A percentile compares a stretch with the other conserved stretches of the same genome.
phyloP scores from a whole-genome alignment of 2,797 vertebrate species.

The Rhinoraja longicauda region DNA sequence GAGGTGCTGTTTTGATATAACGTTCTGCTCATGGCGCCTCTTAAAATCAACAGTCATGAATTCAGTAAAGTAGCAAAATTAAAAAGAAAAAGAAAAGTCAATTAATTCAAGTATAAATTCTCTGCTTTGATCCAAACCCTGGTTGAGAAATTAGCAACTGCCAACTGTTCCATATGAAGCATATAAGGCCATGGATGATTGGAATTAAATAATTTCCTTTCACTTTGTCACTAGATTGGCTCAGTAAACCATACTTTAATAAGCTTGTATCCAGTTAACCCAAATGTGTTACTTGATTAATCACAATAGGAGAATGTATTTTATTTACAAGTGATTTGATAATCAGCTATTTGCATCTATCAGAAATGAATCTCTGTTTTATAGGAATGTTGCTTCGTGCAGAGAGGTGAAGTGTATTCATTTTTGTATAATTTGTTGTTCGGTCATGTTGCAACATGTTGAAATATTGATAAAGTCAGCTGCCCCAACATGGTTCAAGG shows the following conservation, averaged over 20 bases:
- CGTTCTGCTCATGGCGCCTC: not conserved
- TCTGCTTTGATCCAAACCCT: not conserved
- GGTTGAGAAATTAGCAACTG: not conserved
- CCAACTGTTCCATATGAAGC: not conserved
- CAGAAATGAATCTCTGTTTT: not conserved
- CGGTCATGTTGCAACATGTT: not conserved
- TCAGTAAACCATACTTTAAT: not conserved
- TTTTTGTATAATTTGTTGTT: not conserved
- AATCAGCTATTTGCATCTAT: constrained; percentile 15
- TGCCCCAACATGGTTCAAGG: not conserved
- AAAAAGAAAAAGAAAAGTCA: not conserved
- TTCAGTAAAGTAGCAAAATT: not conserved
- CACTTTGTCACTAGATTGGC: not conserved
- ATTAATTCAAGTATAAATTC: not conserved
- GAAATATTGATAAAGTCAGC: not conserved
- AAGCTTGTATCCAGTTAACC: not conserved
- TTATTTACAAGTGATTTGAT: not conserved
- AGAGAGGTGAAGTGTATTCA: not conserved
- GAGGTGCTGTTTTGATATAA: not conserved
- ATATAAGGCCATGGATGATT: not conserved
- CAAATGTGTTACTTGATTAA: not conserved
- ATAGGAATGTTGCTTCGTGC: constrained; percentile 6
- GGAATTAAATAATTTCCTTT: not conserved
- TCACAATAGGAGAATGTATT: not conserved
- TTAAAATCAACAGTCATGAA: not conserved